Evolutionary conservation across 1,140 invertebrate species (phyloP).

Genomic region (Drosophila repletoides): DNA sequence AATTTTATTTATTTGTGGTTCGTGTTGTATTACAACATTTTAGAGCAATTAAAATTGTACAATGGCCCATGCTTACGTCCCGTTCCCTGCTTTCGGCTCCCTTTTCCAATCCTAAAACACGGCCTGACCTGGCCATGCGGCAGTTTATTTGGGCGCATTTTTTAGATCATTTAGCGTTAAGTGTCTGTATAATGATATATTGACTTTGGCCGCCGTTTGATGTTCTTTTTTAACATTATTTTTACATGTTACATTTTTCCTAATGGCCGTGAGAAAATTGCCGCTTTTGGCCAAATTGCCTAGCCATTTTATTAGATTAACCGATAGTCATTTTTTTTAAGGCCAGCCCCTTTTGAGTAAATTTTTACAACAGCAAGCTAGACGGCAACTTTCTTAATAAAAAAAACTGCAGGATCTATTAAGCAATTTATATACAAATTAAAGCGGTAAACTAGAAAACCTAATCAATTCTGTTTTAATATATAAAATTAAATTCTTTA

Average conservation of each 20-base stretch:
- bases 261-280: slow-evolving; percentile 5
- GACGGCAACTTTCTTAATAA: neutral
- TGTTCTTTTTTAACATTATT: slow-evolving; percentile 15
- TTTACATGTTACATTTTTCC: neutral
- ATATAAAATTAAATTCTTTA: too few relatives aligned
- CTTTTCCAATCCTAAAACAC: slow-evolving; percentile 5
- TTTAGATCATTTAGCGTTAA: slow-evolving; percentile 61
- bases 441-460: neutral
- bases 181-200: slow-evolving; percentile 71
- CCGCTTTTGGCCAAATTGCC: slow-evolving; percentile 23
- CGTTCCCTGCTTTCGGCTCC: neutral
- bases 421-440: neutral
- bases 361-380: neutral
- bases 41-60: slow-evolving; percentile 80
- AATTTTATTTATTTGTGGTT: slow-evolving; percentile 81
- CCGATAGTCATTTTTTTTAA: slow-evolving; percentile 33
- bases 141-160: slow-evolving; percentile 55
- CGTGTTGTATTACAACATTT: slow-evolving; percentile 78
- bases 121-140: neutral
- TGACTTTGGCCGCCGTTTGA: slow-evolving; percentile 43
- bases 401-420: neutral
- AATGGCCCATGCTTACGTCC: slow-evolving; percentile 38
- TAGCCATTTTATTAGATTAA: slow-evolving; percentile 50
- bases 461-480: too few relatives aligned
- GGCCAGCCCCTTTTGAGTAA: slow-evolving; percentile 9